Evolutionary conservation across 2,888 invertebrate species (phyloP).

Genomic region (Drosophila histrio): DNA sequence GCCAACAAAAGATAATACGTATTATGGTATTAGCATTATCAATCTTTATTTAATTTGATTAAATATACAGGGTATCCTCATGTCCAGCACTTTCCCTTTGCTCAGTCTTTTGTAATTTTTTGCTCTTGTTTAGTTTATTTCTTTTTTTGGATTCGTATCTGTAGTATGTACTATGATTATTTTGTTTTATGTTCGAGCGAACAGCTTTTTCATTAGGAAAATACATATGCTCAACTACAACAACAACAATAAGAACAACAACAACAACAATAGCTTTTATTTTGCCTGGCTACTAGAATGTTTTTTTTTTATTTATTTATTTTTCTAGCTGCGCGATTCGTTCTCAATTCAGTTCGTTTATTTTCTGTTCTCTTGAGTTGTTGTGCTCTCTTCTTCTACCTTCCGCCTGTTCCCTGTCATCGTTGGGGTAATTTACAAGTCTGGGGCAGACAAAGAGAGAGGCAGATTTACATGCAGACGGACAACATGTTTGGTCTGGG

Average conservation of each 20-base stretch:
- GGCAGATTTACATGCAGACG: constrained; percentile 64
- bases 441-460: constrained; percentile 48
- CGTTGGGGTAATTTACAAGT: constrained; percentile 66
- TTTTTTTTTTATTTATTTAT: constrained; percentile 62
- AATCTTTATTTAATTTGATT: not conserved
- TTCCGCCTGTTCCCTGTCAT: constrained; percentile 43
- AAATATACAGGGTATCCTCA: constrained; percentile 8
- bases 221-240: constrained; percentile 49
- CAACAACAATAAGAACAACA: constrained; percentile 28
- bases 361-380: constrained; percentile 25
- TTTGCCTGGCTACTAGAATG: constrained; percentile 32
- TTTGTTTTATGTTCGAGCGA: constrained; percentile 52
- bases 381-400: constrained; percentile 6
- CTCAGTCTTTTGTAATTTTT: constrained; percentile 9
- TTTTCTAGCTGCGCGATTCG: constrained; percentile 61
- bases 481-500: constrained; percentile 32
- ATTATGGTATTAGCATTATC: not conserved
- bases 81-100: not conserved
- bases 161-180: constrained; percentile 55
- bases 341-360: constrained; percentile 50
- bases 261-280: constrained; percentile 48
- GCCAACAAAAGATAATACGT: too few species aligned
- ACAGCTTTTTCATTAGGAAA: constrained; percentile 67
- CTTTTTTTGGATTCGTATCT: constrained; percentile 48
- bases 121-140: constrained; percentile 37